phyloP scores from a whole-genome alignment of 2,113 vertebrate species.

The Paradoxurus hermaphroditus region DNA sequence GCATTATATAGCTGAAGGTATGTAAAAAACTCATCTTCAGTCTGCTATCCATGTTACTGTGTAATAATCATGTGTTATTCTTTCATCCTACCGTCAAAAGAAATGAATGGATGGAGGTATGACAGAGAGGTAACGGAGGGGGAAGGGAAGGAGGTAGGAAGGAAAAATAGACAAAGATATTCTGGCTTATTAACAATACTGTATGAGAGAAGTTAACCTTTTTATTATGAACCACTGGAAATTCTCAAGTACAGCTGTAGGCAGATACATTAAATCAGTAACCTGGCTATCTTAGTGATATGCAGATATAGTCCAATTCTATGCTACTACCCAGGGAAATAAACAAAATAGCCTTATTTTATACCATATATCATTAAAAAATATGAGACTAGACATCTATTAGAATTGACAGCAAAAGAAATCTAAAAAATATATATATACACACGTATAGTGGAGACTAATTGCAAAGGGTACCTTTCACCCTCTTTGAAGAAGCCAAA shows the following conservation, averaged over 20 bases:
- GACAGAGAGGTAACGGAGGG: neutral
- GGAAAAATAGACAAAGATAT: neutral
- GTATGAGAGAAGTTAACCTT: neutral
- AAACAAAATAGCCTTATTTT: neutral
- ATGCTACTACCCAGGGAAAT: neutral
- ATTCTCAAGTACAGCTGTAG: neutral
- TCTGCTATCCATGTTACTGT: neutral
- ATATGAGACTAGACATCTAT: neutral
- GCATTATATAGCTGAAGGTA: neutral
- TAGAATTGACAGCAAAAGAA: neutral
- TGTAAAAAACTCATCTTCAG: neutral
- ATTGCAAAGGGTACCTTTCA: conserved; percentile 91
- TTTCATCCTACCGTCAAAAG: neutral
- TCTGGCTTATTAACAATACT: neutral
- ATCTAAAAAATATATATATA: neutral
- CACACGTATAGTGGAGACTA: neutral
- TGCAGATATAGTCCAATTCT: neutral
- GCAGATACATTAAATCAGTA: neutral
- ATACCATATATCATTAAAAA: conserved; percentile 24
- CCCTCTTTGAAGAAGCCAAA: conserved; percentile 98
- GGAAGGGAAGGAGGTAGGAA: neutral
- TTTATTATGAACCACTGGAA: neutral
- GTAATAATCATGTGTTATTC: neutral
- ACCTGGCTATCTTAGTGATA: neutral
- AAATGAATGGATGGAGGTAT: neutral